phyloP scores from a whole-genome alignment of 1,140 invertebrate species.

The Cotesia chilonis region DNA sequence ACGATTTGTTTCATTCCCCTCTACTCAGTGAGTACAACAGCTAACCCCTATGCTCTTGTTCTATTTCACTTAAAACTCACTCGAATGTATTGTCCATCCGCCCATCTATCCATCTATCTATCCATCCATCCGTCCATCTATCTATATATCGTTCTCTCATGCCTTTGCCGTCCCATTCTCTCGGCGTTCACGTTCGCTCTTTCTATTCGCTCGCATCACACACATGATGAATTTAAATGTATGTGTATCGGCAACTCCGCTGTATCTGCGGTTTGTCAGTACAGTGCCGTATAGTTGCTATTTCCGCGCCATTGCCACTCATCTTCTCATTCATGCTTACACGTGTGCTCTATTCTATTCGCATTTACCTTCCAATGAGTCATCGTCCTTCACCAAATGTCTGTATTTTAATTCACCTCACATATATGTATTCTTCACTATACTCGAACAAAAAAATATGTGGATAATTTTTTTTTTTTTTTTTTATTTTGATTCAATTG shows the following conservation, averaged over 20 bases:
- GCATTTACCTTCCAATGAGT: conserved; percentile 15
- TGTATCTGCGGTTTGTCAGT: conserved; percentile 29
- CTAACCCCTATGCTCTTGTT: conserved; percentile 4
- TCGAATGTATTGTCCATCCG: neutral
- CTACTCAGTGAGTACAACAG: too few relatives aligned
- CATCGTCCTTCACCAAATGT: conserved; percentile 31
- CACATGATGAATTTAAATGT: neutral
- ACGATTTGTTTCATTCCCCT: conserved; percentile 1
- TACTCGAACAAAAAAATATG: too few relatives aligned
- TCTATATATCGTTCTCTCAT: conserved; percentile 26
- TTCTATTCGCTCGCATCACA: neutral
- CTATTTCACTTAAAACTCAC: conserved; percentile 14
- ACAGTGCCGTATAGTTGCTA: conserved; percentile 16
- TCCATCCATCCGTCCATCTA: neutral
- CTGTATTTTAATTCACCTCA: conserved; percentile 9
- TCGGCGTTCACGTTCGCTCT: neutral
- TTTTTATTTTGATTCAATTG: too few relatives aligned
- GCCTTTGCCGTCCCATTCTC: neutral
- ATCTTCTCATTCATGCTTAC: neutral
- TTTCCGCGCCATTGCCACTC: conserved; percentile 37
- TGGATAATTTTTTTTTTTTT: too few relatives aligned
- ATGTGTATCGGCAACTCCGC: too few relatives aligned
- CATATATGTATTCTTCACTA: neutral
- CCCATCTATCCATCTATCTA: too few relatives aligned
- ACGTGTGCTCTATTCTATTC: conserved; percentile 4